Evolutionary conservation across 1,140 invertebrate genomes (phyloP).

Genomic region (Frieseomelitta varia): DNA sequence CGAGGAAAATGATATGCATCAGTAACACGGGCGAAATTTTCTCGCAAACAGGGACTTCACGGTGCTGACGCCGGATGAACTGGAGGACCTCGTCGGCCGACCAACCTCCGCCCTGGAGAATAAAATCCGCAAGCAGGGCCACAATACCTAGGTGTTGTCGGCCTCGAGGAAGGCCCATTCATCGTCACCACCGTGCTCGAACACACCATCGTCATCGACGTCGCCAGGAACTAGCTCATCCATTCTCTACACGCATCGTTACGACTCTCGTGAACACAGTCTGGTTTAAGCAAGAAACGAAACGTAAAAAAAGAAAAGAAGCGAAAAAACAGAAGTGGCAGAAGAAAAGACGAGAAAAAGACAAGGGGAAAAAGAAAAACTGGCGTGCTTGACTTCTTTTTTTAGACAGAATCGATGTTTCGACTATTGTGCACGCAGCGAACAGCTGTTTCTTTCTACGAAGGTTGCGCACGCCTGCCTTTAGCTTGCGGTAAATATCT

Average conservation of each 20-base stretch:
- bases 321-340: background rate
- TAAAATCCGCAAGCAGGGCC: constrained; percentile 76
- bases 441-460: constrained; percentile 22
- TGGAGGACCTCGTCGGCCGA: constrained; percentile 77
- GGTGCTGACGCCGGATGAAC: constrained; percentile 77
- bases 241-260: constrained; percentile 79
- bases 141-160: constrained; percentile 78
- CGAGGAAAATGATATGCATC: background rate
- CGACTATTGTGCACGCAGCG: constrained; percentile 10
- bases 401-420: constrained; percentile 11
- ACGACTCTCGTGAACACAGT: constrained; percentile 79
- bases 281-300: constrained; percentile 68
- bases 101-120: constrained; percentile 72
- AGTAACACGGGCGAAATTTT: constrained; percentile 4
- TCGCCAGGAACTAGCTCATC: constrained; percentile 78
- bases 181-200: constrained; percentile 75
- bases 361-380: background rate
- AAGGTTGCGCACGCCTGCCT: constrained; percentile 26
- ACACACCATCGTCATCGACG: constrained; percentile 76
- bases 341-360: background rate
- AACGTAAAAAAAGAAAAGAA: background rate
- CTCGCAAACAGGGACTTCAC: constrained; percentile 75
- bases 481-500: constrained; percentile 24
- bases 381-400: constrained; percentile 4
- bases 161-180: constrained; percentile 75